A percentile compares a stretch with the other conserved stretches of the same genome.
Evolutionary conservation across 2,888 invertebrate species (phyloP).

Genomic region (Euzophera pinguis): DNA sequence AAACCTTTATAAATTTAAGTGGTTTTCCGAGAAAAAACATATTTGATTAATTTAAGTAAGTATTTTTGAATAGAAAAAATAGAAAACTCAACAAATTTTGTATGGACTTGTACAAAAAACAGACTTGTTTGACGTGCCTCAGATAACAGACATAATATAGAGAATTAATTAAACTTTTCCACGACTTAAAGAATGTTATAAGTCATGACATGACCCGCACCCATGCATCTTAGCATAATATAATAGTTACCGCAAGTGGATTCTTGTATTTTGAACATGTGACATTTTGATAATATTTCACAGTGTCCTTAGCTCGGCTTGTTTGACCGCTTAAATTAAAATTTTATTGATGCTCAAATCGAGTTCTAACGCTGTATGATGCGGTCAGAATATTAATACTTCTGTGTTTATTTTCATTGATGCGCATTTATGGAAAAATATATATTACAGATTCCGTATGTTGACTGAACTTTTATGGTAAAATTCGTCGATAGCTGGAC

Average conservation of each 20-base stretch:
- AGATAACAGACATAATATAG: neutral
- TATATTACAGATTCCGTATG: too few relatives aligned
- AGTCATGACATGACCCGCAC: neutral
- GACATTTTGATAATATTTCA: constrained; percentile 1
- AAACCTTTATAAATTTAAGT: too few relatives aligned
- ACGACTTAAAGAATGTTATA: neutral
- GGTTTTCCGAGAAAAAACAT: too few relatives aligned
- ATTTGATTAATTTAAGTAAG: too few relatives aligned
- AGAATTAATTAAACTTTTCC: constrained; percentile 9
- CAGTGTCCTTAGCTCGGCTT: constrained; percentile 34
- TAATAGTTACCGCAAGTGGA: neutral
- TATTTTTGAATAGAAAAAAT: too few relatives aligned
- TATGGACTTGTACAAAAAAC: too few relatives aligned
- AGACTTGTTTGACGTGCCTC: neutral
- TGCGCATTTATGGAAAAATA: too few relatives aligned
- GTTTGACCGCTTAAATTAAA: constrained; percentile 38
- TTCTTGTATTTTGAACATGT: neutral
- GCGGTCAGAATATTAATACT: constrained; percentile 14
- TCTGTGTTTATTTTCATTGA: neutral
- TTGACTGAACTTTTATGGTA: too few relatives aligned
- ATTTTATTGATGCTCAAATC: constrained; percentile 35
- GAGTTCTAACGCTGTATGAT: constrained; percentile 21
- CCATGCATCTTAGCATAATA: neutral
- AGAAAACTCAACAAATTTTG: too few relatives aligned
- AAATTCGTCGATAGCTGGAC: too few relatives aligned